phyloP scores from a whole-genome alignment of 2,797 vertebrate genomes.

The Linurgus olivaceus region DNA sequence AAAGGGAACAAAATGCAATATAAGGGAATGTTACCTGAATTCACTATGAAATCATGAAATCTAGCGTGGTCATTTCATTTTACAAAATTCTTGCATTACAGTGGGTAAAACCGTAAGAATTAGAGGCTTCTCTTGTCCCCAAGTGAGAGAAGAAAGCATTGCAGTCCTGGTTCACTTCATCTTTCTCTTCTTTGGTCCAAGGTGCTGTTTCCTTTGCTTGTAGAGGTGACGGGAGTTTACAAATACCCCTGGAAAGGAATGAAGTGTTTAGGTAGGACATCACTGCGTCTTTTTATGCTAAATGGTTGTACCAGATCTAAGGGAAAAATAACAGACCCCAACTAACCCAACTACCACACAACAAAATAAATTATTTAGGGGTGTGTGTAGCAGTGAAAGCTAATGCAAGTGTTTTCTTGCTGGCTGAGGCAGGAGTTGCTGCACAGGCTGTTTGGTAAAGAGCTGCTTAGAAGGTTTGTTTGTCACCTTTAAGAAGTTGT shows the following conservation, averaged over 20 bases:
- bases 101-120: slow-evolving; percentile 69
- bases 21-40: slow-evolving; percentile 53
- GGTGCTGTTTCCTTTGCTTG: slow-evolving; percentile 89
- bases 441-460: background rate
- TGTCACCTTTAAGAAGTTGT: background rate
- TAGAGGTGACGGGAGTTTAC: slow-evolving; percentile 91
- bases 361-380: background rate
- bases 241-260: slow-evolving; percentile 78
- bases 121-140: slow-evolving; percentile 46
- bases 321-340: background rate
- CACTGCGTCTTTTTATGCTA: background rate
- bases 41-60: slow-evolving; percentile 60
- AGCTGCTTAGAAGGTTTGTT: background rate
- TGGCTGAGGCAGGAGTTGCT: background rate
- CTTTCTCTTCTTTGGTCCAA: slow-evolving; percentile 90
- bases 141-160: slow-evolving; percentile 39
- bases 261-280: background rate
- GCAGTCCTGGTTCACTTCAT: slow-evolving; percentile 73
- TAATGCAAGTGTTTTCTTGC: background rate
- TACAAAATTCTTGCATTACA: slow-evolving; percentile 69
- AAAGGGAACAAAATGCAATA: slow-evolving; percentile 19
- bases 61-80: slow-evolving; percentile 6
- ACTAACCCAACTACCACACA: background rate
- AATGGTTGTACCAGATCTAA: background rate
- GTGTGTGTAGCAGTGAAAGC: background rate